Base-by-base conservation (phyloP, 2,888 invertebrate genomes). In the Dexiosoma caninum region DNA sequence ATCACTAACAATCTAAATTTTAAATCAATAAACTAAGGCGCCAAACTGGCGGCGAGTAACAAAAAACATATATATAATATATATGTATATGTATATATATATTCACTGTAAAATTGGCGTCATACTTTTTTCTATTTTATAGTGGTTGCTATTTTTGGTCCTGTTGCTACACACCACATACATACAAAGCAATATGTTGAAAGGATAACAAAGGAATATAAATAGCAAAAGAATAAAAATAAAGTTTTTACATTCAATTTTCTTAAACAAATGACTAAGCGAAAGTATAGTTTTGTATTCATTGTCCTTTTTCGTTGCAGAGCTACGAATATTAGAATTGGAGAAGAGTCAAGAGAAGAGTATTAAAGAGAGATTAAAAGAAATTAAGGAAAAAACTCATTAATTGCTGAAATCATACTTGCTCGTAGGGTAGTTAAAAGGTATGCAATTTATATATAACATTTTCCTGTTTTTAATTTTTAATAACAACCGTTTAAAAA, bases 1-100 rank as follows among this genome's bases (percentile, higher is more conserved):
- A 81, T 77, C 77, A 81, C 67, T 60, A 59, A 60, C 81, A 81
- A 77, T 64, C 77, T 53, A 77, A 77, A 70, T 69, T 81, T 81
- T 77, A 77, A 81, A 81, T 81, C 81, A 81, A 77, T 81, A 81
- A 77, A 64, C 72, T 14, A 57, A 81, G 81, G 74, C 81, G 81
- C 81, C 81, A 77, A 69, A 74, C 72, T 77, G 81, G 67, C 81
- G 77, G 81, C 81, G 42, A 59, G 64, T 53, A 77, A 77, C 49
- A 74, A 57, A 30, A 67, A 53, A 12, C 37, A 59, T 59, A 35
- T 40, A 21, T n/a, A 19, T 46, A 57, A 66, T n/a, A n/a, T n/a
- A n/a, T n/a, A n/a, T n/a, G n/a, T n/a, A n/a, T n/a, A n/a, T n/a
- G n/a, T n/a, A n/a, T n/a, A n/a, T n/a, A n/a, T 16, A 51, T 55